Percentiles rank a stretch among this genome's conserved stretches.
These are phyloP conservation scores for Camponotus pennsylvanicus DNA, from an alignment of 1,140 invertebrate species.

Conservation along the genomic window DNA sequence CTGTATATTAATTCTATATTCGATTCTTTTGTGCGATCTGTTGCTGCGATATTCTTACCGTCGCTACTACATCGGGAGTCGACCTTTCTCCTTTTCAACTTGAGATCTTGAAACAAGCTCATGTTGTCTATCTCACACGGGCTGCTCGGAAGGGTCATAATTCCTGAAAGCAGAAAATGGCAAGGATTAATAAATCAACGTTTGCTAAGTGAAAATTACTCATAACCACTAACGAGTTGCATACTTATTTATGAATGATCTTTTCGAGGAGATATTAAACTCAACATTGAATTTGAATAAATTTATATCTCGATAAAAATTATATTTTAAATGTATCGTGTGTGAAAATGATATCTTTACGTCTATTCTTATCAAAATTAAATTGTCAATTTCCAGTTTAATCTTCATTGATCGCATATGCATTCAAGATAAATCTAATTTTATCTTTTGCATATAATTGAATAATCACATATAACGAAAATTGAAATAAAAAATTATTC, in stretches of 20 bases:
- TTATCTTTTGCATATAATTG: not conserved
- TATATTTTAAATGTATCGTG: not conserved
- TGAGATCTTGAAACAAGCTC: constrained; percentile 99
- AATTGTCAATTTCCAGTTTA: not conserved
- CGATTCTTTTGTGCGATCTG: not conserved
- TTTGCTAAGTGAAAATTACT: not conserved
- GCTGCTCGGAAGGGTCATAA: constrained; percentile 98
- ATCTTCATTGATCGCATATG: not conserved
- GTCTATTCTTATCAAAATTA: not conserved
- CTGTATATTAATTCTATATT: constrained; percentile 35
- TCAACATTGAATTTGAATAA: not conserved
- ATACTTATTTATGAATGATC: not conserved
- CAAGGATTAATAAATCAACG: constrained; percentile 1
- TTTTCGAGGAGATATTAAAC: not conserved
- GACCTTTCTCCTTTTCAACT: constrained; percentile 98
- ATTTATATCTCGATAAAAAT: not conserved
- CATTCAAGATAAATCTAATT: constrained; percentile 1
- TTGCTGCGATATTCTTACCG: constrained; percentile 88
- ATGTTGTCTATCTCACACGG: constrained; percentile 98
- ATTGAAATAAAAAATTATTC: not conserved
- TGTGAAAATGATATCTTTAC: not conserved
- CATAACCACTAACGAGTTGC: not conserved
- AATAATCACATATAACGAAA: not conserved
- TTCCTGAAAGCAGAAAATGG: constrained; percentile 90
- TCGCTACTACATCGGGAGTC: constrained; percentile 98